Evolutionary conservation across 2,888 invertebrate species (phyloP), one percentile per base, ranked within the genome.

Genomic region (Callyntrura sp.): DNA sequence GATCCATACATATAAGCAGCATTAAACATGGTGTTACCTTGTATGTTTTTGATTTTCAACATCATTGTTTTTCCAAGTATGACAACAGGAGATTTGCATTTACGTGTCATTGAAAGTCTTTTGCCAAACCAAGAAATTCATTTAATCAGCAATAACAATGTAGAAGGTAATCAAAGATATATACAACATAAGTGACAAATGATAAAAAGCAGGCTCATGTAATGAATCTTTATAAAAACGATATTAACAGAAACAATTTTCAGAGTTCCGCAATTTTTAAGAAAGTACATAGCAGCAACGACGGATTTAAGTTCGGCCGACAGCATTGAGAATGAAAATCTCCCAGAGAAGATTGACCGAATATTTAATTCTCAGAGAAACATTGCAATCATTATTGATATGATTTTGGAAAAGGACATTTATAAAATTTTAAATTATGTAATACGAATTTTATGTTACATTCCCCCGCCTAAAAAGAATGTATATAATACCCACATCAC

Each of bases 351-450:
- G 5, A 73, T 73, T 51, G 48, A 5, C 0, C 48, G 48, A 6
- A 73, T 73, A 48, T 48, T 48, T 51, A 23, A 48, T 1, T n/a
- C 73, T 12, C 23, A 20, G 0, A 20, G 23, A 73, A 73, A 73
- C 43, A 60, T 85, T 3, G 73, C 43, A 11, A 73, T 85, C 0
- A 25, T 73, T 45, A 23, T 85, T 6, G 35, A 60, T 12, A 14
- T 85, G 17, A 55, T 9, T 25, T 55, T 48, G 1, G 60, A 57
- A n/a, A 57, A 57, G 6, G 20, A 17, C 0, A 60, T 73, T 23
- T 73, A 45, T 57, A 35, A 73, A 8, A 25, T 45, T 0, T 17
- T 85, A 17, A 2, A 35, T 45, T 73, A 73, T 73, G 85, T 85
- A 73, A 65, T 43, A 11, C 62, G 14, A 25, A 11, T 25, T 51